Percentiles rank a stretch among this genome's conserved stretches.
Evolutionary conservation across 2,797 vertebrate genomes (phyloP).

Genomic region (Melanotaenia pygmaea): DNA sequence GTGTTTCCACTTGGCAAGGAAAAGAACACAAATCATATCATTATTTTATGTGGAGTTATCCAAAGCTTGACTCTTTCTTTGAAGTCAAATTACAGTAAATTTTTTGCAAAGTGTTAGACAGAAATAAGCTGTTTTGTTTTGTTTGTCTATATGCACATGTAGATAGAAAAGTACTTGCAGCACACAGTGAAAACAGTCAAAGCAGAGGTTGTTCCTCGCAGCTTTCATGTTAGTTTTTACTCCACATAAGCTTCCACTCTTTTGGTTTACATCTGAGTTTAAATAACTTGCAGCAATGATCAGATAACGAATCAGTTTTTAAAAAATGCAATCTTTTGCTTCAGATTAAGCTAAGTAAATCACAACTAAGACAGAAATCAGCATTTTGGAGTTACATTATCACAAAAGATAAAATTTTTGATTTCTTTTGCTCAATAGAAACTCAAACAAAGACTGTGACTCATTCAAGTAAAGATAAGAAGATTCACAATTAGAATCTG

Average conservation of each 20-base stretch:
- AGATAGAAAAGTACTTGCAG: neutral
- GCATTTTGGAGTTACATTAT: neutral
- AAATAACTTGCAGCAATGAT: neutral
- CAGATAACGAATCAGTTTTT: neutral
- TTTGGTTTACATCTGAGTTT: neutral
- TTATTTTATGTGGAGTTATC: too few relatives aligned
- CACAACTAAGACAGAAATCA: neutral
- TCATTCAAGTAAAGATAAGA: slow-evolving; percentile 5
- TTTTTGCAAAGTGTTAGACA: neutral
- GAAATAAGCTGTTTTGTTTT: neutral
- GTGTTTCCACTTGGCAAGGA: neutral
- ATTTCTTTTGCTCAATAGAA: neutral
- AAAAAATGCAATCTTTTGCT: neutral
- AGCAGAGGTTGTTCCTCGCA: neutral
- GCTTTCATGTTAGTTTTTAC: slow-evolving; percentile 2
- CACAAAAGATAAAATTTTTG: neutral
- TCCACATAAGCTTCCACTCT: neutral
- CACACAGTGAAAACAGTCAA: neutral
- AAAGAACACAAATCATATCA: too few relatives aligned
- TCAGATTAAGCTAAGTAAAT: neutral
- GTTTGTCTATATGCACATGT: neutral
- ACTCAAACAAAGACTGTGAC: neutral
- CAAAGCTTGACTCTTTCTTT: neutral
- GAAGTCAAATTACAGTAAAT: neutral
- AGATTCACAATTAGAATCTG: neutral